phyloP scores from a whole-genome alignment of 2,113 vertebrate genomes.

The Catharus bicknelli region DNA sequence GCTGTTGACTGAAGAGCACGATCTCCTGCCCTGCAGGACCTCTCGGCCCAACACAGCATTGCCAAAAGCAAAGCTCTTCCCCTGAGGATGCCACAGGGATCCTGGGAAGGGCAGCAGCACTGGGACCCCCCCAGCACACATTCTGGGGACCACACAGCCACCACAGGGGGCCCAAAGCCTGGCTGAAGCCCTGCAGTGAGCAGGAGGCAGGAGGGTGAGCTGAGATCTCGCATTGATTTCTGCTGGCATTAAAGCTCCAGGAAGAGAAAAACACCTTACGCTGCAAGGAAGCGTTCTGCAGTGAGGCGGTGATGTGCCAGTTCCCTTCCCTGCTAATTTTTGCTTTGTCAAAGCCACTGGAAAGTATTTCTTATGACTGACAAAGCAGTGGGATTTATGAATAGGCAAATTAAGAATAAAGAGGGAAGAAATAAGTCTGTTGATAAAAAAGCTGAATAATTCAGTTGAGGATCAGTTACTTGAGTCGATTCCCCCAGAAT shows the following conservation, averaged over 20 bases:
- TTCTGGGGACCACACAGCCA: background rate
- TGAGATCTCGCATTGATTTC: background rate
- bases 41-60: background rate
- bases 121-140: rapidly evolving
- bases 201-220: background rate
- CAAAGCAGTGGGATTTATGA: slow-evolving; percentile 58
- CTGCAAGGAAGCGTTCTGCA: slow-evolving; percentile 53
- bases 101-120: no score
- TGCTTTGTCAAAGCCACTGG: slow-evolving; percentile 60
- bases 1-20: rapidly evolving
- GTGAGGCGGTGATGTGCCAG: background rate
- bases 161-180: background rate
- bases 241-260: slow-evolving; percentile 22
- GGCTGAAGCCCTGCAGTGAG: background rate
- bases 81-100: background rate
- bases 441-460: slow-evolving; percentile 70
- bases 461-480: slow-evolving; percentile 64
- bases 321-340: slow-evolving; percentile 60
- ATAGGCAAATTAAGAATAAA: slow-evolving; percentile 65
- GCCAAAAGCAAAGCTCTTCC: background rate
- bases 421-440: slow-evolving; percentile 54
- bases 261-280: slow-evolving; percentile 36
- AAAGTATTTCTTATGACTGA: slow-evolving; percentile 59
- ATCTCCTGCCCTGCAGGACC: background rate
- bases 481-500: slow-evolving; percentile 44